phyloP scores from a whole-genome alignment of 2,797 vertebrate genomes.

The Centropyge bicolor region DNA sequence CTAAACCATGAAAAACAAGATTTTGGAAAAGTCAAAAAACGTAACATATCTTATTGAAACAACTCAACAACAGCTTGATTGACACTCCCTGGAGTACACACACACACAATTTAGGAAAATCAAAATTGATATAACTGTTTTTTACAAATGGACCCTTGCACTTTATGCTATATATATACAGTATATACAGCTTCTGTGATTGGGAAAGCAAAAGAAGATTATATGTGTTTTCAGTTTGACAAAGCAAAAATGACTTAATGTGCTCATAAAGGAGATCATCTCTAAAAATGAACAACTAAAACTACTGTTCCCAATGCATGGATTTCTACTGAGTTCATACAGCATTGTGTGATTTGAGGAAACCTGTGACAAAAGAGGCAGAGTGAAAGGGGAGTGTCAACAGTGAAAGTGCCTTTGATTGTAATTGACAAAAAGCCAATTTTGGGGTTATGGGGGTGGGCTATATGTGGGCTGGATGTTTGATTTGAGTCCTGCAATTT shows the following conservation, averaged over 20 bases:
- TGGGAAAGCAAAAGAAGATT: neutral
- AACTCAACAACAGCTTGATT: too few species aligned
- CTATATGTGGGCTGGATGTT: conserved; percentile 69
- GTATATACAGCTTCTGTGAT: conserved; percentile 65
- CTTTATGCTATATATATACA: too few species aligned
- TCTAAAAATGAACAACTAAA: neutral
- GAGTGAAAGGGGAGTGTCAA: conserved; percentile 26
- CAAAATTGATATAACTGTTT: too few species aligned
- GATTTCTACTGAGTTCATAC: conserved; percentile 34
- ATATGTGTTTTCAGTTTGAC: conserved; percentile 17
- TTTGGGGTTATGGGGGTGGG: conserved; percentile 83
- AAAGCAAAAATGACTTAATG: conserved; percentile 8
- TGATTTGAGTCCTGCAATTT: conserved; percentile 92
- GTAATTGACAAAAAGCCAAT: conserved; percentile 92
- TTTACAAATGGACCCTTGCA: too few species aligned
- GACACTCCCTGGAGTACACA: too few species aligned
- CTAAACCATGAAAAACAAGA: too few species aligned
- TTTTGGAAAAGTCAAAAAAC: too few species aligned
- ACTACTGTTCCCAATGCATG: neutral
- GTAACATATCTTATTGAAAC: too few species aligned
- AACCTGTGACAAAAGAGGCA: conserved; percentile 4
- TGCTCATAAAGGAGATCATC: conserved; percentile 45
- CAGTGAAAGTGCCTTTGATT: conserved; percentile 90
- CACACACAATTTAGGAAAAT: too few species aligned
- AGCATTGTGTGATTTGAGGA: conserved; percentile 61